Evolutionary conservation across 2,113 vertebrate species (phyloP), one percentile per base, ranked within the genome.

Genomic region (Festucalex cinctus): DNA sequence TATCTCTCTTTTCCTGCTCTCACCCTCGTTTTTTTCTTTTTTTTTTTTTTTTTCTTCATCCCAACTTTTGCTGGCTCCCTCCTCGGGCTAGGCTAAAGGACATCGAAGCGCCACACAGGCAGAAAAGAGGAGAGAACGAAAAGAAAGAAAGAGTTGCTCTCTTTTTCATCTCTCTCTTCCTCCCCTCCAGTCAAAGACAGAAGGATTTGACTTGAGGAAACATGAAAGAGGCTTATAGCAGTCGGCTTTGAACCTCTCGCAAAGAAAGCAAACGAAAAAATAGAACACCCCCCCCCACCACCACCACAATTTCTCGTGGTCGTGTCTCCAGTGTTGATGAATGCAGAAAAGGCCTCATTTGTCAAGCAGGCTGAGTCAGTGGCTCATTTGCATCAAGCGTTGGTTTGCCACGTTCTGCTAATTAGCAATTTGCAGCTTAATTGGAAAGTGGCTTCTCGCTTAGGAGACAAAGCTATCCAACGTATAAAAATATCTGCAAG

Each of bases 401-500:
- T 92, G 85, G 82, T 92, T 92, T 92, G 87, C 88, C 82, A 73
- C 89, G 84, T 91, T 91, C 88, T 86, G 85, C 90, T 92, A 93
- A 92, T 92, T 93, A 92, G 91, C 90, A 91, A 92, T 93, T 92
- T 92, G 89, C 91, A 90, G 89, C 88, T 92, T 93, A 93, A 92
- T 92, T 93, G 92, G 90, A 87, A 85, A 88, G 85, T 69, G 82
- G 85, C 84, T 90, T 43, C 87, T 88, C 79, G 26, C 86, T 88
- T 76, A 85, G 68, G 78, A 91, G 90, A 92, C 87, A 89, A 91
- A 89, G 88, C 90, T 89, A 79, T 85, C 84, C 70, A 17, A 82
- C 72, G 69, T 89, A 83, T 87, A 85, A 88, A 91, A 89, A 92
- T 91, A 88, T 90, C 87, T 89, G 71, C 80, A 83, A 32, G 85